Evolutionary conservation across 2,888 invertebrate genomes (phyloP), one percentile per base, ranked within the genome.

Genomic region (Macaria notata): DNA sequence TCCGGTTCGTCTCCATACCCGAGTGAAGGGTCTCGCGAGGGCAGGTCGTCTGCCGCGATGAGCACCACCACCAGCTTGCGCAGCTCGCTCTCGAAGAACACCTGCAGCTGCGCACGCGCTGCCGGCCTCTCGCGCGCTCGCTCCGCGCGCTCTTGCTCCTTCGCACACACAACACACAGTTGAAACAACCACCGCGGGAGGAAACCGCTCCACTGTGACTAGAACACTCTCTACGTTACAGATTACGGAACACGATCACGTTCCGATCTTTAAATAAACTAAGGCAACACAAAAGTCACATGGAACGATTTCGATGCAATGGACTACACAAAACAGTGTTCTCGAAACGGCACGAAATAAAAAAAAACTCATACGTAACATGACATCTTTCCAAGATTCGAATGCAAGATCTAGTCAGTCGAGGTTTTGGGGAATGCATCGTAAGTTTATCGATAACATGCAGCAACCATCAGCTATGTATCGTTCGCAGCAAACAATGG

Each of bases 81-180:
- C 59, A 96, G 93, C 73, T 96, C 97, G 59, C 95, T 94, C 77
- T 97, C 96, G 89, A 97, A 97, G 95, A 96, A 97, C 54, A 98
- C 95, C 81, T 98, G 97, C 65, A 98, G 93, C 86, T 97, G 97
- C 41, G 98, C 94, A 30, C 97, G 93, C 45, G 97, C 97, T 31
- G 94, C 93, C 68, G 94, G 94, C 63, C 95, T 94, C 83, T 96
- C 95, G 60, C 82, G 76, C 41, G 80, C 82, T 6, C 88, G 74
- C 64, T 89, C 88, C 36, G 83, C 83, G 5, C 89, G 84, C 57
- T 90, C 90, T 73, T 90, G 90, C 73, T 89, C 90, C 91, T 91
- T 85, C 59, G 78, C 68, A 69, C 44, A 59, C 57, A 62, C 54
- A 42, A 49, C 48, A 39, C 33, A 50, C 29, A 51, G 44, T 54